Base-by-base conservation (phyloP, 2,113 vertebrate genomes). In the Neolamprologus falcicula region DNA sequence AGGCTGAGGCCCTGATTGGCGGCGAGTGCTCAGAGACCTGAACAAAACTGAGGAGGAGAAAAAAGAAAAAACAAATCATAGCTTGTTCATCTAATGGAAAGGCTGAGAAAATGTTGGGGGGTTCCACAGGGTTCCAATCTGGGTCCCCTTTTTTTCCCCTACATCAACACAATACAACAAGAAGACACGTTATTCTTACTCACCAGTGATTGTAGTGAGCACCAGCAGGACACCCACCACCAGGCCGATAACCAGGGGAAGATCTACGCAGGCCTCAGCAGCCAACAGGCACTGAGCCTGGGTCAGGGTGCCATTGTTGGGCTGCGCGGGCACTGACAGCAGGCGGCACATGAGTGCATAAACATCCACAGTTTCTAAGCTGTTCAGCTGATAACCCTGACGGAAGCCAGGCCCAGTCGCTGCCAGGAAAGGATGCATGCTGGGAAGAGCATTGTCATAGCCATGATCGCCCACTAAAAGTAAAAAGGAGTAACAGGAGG, bases 341-440 rank as follows among this genome's bases (percentile, higher is more conserved):
- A 99, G 93, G 86, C 95, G 97, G 90, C 99, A 99, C 98, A 99
- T 99, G 94, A 99, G 96, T 7, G 98, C 98, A 92, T 99, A 99
- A 76, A 99, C 92, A 85, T 99, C 99, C n/a, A 99, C 97, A 1
- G 83, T 98, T 87, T 94, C 93, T 3, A 99, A 86, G 2, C 81
- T 86, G 53, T 84, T 66, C 3, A 97, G 90, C 76, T 83, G 91
- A 89, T 95, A 96, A n/a, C 97, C 96, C 68, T 76, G 96, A 5
- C 91, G 97, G 89, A 99, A 99, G 9, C 97, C 97, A 5, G 98
- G 98, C 0, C 99, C 99, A 0, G 26, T 93, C 2, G 98, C 99
- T 0, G 97, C 98, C 90, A 99, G 95, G 95, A 99, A 98, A 0
- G 99, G 98, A 82, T 99, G 98, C 99, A 99, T 99, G 94, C 97